Conservation (phyloP, 2,113 vertebrate species). For the Cryptotis parvus region DNA sequence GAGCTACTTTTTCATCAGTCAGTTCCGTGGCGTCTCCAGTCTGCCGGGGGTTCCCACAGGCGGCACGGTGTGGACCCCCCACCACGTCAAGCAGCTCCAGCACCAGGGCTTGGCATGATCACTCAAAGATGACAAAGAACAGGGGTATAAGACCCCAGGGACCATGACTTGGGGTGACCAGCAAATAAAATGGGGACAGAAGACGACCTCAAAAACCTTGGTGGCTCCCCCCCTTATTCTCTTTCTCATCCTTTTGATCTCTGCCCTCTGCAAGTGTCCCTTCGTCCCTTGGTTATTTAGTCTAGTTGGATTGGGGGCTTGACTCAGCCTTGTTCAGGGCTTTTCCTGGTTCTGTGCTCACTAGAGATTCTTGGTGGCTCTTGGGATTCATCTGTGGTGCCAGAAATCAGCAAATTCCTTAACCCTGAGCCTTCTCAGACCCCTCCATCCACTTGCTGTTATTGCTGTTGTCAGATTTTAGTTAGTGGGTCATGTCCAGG, state of each 20-base stretch:
- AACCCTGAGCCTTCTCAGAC: background rate
- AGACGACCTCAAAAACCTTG: slow-evolving; percentile 1
- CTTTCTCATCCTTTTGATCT: background rate
- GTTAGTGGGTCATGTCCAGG: background rate
- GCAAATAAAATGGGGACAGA: slow-evolving; percentile 15
- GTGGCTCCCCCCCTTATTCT: background rate
- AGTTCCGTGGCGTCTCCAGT: background rate
- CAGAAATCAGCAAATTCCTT: too few relatives aligned
- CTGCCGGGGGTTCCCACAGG: background rate
- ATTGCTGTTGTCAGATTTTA: background rate
- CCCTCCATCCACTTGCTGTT: background rate
- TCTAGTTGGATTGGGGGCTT: too few relatives aligned
- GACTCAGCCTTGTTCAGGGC: too few relatives aligned
- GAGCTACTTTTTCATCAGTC: background rate
- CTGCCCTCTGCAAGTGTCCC: background rate
- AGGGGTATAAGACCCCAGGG: background rate
- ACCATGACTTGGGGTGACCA: background rate
- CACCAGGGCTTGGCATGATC: background rate
- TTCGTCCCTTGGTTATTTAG: too few relatives aligned
- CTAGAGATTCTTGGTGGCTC: too few relatives aligned
- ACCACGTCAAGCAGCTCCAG: background rate
- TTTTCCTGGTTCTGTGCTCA: too few relatives aligned
- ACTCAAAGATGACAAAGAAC: background rate
- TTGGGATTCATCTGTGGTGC: too few relatives aligned
- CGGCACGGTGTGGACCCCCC: background rate